A percentile compares a stretch with the other conserved stretches of the same genome.
These are phyloP conservation scores for Abramis brama DNA, from an alignment of 2,113 vertebrate species.

Conservation along the genomic window DNA sequence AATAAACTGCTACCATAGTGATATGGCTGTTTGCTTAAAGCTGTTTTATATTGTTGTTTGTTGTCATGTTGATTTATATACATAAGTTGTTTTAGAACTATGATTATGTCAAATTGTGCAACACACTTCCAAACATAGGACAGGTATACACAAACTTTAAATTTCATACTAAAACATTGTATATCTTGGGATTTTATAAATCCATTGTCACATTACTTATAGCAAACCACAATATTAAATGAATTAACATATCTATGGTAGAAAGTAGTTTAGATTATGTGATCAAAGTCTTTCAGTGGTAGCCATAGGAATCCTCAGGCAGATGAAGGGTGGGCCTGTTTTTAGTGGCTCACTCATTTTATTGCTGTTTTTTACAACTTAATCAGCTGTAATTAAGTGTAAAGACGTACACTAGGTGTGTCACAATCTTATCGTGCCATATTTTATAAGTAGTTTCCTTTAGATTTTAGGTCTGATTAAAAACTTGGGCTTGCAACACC, in stretches of 20 bases:
- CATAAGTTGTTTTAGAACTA: neutral
- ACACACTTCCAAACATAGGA: neutral
- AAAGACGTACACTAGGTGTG: constrained; percentile 27
- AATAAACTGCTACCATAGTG: neutral
- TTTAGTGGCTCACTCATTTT: constrained; percentile 45
- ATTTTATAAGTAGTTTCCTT: constrained; percentile 16
- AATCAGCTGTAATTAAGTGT: constrained; percentile 35
- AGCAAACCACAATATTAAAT: neutral
- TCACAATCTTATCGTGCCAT: constrained; percentile 28
- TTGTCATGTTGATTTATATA: neutral
- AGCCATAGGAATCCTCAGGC: neutral
- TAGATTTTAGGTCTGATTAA: neutral
- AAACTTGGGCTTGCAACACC: neutral
- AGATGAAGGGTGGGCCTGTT: neutral
- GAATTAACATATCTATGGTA: neutral
- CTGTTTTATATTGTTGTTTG: neutral
- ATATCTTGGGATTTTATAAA: neutral
- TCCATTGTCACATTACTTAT: neutral
- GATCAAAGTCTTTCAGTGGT: neutral
- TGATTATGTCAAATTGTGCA: neutral
- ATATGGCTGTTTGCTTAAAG: neutral
- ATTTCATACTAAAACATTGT: neutral
- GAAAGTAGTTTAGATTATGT: neutral
- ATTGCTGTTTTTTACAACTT: constrained; percentile 48
- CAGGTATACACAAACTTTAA: neutral